Conservation (phyloP, 2,113 vertebrate genomes). For the Struthidea cinerea region DNA sequence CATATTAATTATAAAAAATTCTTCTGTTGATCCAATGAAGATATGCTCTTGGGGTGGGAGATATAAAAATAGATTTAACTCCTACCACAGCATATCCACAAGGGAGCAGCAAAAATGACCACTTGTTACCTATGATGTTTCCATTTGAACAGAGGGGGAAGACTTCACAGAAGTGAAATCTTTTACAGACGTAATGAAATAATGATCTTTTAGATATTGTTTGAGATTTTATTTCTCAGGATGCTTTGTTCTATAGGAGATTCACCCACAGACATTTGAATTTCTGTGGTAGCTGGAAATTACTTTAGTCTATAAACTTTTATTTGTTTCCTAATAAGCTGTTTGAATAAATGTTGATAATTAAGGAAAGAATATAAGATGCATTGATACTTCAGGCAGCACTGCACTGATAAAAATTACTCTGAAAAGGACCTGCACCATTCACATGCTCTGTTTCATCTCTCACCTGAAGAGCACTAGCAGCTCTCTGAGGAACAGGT, state of each 20-base stretch:
- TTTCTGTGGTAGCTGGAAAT: not conserved
- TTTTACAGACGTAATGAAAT: not conserved
- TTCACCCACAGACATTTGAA: not conserved
- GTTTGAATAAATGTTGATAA: not conserved
- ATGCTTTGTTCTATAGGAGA: not conserved
- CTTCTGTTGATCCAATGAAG: not conserved
- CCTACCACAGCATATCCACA: not conserved
- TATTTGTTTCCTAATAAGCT: not conserved
- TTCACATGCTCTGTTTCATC: not conserved
- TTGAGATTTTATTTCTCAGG: not conserved
- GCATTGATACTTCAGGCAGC: not conserved
- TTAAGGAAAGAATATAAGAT: not conserved
- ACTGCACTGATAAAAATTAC: not conserved
- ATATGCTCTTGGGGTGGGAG: not conserved
- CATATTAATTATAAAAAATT: conserved; percentile 1
- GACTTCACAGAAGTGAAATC: not conserved
- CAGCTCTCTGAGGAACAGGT: not conserved
- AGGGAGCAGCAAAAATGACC: not conserved
- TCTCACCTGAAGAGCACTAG: not conserved
- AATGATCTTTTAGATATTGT: not conserved
- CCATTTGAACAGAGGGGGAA: not conserved
- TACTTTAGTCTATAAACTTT: not conserved
- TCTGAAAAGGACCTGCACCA: not conserved
- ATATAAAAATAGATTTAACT: not conserved
- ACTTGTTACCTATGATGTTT: not conserved